phyloP scores from a whole-genome alignment of 2,888 invertebrate genomes.

The Diadegma fenestrale region DNA sequence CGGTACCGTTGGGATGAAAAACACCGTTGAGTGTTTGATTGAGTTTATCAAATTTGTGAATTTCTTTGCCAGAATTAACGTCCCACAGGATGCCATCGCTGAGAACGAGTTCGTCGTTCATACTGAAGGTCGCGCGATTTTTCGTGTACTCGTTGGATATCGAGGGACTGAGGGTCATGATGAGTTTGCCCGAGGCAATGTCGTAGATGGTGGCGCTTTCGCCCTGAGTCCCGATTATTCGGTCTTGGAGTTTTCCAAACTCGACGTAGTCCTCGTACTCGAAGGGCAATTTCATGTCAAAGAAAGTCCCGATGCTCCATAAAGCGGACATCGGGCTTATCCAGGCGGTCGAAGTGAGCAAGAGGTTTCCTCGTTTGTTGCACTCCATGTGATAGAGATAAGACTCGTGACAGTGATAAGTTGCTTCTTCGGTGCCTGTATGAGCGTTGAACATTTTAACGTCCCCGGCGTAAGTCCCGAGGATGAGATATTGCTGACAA shows the following conservation, averaged over 20 bases:
- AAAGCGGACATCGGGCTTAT: conserved; percentile 93
- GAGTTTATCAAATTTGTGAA: conserved; percentile 99
- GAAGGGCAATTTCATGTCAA: conserved; percentile 86
- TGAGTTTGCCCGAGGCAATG: conserved; percentile 91
- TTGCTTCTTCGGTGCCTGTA: conserved; percentile 92
- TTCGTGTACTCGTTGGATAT: conserved; percentile 97
- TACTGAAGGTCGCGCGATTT: conserved; percentile 97
- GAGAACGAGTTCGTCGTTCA: conserved; percentile 96
- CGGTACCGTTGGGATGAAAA: conserved; percentile 98
- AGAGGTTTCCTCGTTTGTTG: conserved; percentile 89
- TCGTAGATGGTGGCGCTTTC: conserved; percentile 96
- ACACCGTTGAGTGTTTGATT: conserved; percentile 98
- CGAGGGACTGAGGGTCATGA: conserved; percentile 91
- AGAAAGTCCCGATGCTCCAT: conserved; percentile 88
- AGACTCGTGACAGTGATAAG: conserved; percentile 94
- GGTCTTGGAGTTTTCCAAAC: conserved; percentile 95
- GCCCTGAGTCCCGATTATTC: conserved; percentile 95
- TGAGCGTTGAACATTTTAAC: conserved; percentile 94
- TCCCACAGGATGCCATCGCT: conserved; percentile 98
- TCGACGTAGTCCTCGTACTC: conserved; percentile 96
- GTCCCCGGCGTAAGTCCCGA: conserved; percentile 96
- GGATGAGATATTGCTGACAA: conserved; percentile 89
- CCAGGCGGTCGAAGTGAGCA: conserved; percentile 95
- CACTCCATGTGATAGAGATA: conserved; percentile 93
- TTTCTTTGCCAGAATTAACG: conserved; percentile 93